phyloP scores from a whole-genome alignment of 2,113 vertebrate species.

The Sphyrna mokarran region DNA sequence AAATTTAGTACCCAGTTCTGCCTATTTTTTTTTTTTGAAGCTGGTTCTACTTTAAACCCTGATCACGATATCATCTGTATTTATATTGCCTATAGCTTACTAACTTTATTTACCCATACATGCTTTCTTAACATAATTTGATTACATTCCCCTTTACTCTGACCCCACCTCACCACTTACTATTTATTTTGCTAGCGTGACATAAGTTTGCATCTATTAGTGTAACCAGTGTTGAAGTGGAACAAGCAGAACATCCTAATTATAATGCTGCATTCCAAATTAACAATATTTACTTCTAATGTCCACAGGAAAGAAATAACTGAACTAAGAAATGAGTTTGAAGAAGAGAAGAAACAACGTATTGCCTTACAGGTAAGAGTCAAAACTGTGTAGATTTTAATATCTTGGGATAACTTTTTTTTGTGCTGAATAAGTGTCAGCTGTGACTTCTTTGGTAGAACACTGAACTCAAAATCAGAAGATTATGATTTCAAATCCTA shows the following conservation, averaged over 20 bases:
- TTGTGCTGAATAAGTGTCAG: not conserved
- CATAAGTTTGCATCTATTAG: not conserved
- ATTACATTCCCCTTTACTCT: not conserved
- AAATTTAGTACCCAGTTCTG: not conserved
- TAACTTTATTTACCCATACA: not conserved
- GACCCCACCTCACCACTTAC: not conserved
- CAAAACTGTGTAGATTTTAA: not conserved
- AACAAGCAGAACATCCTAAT: not conserved
- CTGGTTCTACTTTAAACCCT: not conserved
- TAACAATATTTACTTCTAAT: not conserved
- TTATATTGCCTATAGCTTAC: not conserved
- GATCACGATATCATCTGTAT: not conserved
- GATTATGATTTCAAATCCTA: not conserved
- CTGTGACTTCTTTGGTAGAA: not conserved
- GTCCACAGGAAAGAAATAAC: conserved; percentile 78
- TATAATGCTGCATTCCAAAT: not conserved
- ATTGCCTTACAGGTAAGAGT: conserved; percentile 73
- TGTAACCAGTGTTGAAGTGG: not conserved
- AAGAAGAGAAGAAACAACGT: conserved; percentile 75
- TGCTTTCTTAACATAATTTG: not conserved
- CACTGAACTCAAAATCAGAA: not conserved
- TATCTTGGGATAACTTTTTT: not conserved
- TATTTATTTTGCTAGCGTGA: not conserved
- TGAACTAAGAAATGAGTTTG: conserved; percentile 76
- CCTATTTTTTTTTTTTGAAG: no score